Evolutionary conservation across 35 echinoderm and acorn worm genomes (phyloP).

Genomic region (Lytechinus pictus): DNA sequence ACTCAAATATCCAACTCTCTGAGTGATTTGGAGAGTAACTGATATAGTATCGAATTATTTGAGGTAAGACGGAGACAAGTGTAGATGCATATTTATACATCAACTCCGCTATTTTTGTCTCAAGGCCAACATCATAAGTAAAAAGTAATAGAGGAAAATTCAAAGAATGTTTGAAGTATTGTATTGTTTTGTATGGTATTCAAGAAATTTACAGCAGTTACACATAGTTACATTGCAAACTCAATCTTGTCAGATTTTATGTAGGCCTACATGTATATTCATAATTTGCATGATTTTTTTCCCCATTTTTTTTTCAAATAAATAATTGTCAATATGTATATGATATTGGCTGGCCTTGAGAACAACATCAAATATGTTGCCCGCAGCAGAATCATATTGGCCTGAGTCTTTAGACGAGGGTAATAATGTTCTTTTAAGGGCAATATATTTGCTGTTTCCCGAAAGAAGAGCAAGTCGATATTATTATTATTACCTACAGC

Average conservation of each 20-base stretch:
- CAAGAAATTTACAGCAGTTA: neutral
- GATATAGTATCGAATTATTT: neutral
- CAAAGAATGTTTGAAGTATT: neutral
- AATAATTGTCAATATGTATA: neutral
- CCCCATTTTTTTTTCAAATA: neutral
- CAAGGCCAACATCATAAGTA: neutral
- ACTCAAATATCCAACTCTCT: neutral
- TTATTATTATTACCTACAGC: too few relatives aligned
- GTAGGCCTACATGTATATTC: too few relatives aligned
- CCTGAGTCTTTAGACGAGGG: too few relatives aligned
- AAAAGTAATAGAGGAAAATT: neutral
- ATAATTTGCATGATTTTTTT: neutral
- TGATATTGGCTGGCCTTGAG: neutral
- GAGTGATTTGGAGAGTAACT: conserved; percentile 21
- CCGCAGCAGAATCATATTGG: too few relatives aligned
- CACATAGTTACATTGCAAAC: neutral
- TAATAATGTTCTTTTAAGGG: too few relatives aligned
- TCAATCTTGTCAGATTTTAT: too few relatives aligned
- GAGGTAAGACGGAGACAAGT: neutral
- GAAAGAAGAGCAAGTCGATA: too few relatives aligned
- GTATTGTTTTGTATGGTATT: neutral
- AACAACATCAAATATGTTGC: too few relatives aligned
- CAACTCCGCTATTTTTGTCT: neutral
- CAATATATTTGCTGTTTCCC: too few relatives aligned
- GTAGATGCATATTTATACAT: neutral